phyloP scores from a whole-genome alignment of 2,888 invertebrate genomes.

The Dastarcus helophoroides region DNA sequence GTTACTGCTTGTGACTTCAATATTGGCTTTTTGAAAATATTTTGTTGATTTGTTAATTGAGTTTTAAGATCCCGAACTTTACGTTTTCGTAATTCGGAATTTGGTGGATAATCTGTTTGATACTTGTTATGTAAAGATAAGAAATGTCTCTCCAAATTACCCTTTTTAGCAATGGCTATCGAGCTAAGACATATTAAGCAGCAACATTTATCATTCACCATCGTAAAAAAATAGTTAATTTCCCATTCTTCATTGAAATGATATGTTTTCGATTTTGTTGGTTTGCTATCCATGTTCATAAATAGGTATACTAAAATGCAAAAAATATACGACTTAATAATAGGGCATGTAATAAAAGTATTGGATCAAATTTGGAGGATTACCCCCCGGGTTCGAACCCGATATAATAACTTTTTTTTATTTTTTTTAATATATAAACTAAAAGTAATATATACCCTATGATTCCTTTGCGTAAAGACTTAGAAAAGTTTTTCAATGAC shows the following conservation, averaged over 20 bases:
- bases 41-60: constrained; percentile 14
- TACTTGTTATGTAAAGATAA: constrained; percentile 12
- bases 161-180: constrained; percentile 12
- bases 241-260: constrained; percentile 14
- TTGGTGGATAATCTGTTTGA: constrained; percentile 14
- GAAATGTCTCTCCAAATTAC: constrained; percentile 13
- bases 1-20: constrained; percentile 13
- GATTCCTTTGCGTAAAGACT: no score
- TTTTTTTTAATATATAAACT: no score
- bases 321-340: no score
- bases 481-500: no score
- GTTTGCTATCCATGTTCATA: constrained; percentile 9
- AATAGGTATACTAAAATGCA: no score
- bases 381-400: no score
- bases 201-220: constrained; percentile 14
- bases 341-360: no score
- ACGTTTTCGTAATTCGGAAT: constrained; percentile 11
- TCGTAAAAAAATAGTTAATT: constrained; percentile 12
- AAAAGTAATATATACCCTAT: no score
- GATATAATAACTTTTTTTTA: no score
- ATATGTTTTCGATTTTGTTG: constrained; percentile 12
- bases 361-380: no score
- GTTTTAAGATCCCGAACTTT: constrained; percentile 12
- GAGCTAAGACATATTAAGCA: constrained; percentile 12
- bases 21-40: constrained; percentile 14